Evolutionary conservation across 2,113 vertebrate genomes (phyloP), one percentile per base, ranked within the genome.

Genomic region (Thymallus thymallus): DNA sequence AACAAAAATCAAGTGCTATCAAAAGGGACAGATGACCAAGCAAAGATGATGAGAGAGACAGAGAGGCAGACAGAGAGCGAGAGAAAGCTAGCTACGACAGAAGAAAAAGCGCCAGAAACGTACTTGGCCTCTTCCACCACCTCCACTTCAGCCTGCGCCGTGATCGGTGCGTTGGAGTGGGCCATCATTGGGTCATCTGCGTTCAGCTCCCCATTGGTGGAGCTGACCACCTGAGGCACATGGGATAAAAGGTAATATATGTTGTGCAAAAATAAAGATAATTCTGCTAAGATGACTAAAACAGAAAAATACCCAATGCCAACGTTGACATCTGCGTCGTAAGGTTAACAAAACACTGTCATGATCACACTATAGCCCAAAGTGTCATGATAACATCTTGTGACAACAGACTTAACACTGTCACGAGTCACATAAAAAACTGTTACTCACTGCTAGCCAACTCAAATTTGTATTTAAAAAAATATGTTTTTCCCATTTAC

Each of bases 71-170:
- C 26, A 26, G 26, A 26, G 16, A 29, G 16, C 12, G 29, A 51
- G 48, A 18, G 9, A 2, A 3, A 14, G 48, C 48, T 51, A 16
- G 48, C 48, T 16, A 32, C 3, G 61, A 68, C 9, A 7, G 4
- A n/a, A 56, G 16, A 70, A 23, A 51, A 23, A 5, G 13, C 18
- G 3, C 3, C 7, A 18, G 20, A 51, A 12, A 95, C 95, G 71
- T 95, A 96, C 95, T 96, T 96, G 85, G 95, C 94, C 90, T 96
- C 95, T 63, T 96, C 95, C 90, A 95, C 93, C 89, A 96, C 94
- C 82, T 96, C 95, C 93, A 96, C 94, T 84, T 96, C 95, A 0
- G 95, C 86, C 72, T 94, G 95, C 0, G 94, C 93, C 23, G 95
- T 93, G 85, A 96, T 95, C 0, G 94, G 95, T 22, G 94, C 94